Percentiles rank a stretch among this genome's conserved stretches.
Conservation (phyloP, 2,113 vertebrate species). For the Callionymus lyra region DNA sequence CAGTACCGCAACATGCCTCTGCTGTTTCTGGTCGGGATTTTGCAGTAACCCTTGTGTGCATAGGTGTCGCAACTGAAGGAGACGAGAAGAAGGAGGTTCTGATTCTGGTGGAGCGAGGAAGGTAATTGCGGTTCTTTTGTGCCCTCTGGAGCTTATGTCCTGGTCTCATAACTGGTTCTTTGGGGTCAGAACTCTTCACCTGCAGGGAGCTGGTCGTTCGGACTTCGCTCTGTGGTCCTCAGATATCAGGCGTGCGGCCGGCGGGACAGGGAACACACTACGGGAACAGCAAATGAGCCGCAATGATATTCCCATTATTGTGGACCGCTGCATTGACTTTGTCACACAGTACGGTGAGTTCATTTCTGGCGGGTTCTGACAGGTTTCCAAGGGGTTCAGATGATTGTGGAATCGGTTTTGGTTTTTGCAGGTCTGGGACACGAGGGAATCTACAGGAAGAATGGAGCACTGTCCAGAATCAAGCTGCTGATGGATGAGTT, state of each 20-base stretch:
- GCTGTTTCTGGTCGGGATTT: not conserved
- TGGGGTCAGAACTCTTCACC: slow-evolving; percentile 80
- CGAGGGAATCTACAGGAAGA: slow-evolving; percentile 95
- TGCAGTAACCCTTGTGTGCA: slow-evolving; percentile 10
- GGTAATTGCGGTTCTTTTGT: slow-evolving; percentile 58
- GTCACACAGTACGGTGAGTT: slow-evolving; percentile 91
- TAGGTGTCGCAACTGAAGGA: slow-evolving; percentile 72
- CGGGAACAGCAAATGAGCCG: slow-evolving; percentile 92
- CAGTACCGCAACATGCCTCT: slow-evolving; percentile 39
- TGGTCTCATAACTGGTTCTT: not conserved
- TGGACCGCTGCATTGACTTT: slow-evolving; percentile 95
- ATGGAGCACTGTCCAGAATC: slow-evolving; percentile 88
- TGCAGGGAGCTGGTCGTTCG: slow-evolving; percentile 75
- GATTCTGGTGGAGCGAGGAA: slow-evolving; percentile 88
- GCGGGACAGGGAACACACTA: slow-evolving; percentile 79
- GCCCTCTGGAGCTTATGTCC: no score
- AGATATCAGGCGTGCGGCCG: slow-evolving; percentile 80
- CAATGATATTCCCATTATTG: slow-evolving; percentile 90
- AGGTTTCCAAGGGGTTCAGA: no score
- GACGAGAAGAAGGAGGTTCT: slow-evolving; percentile 89
- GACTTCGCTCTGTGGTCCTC: slow-evolving; percentile 81
- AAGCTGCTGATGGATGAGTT: slow-evolving; percentile 93
- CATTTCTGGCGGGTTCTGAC: no score
- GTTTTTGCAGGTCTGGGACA: slow-evolving; percentile 75
- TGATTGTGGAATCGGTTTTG: not conserved